Conservation (phyloP, 2,888 invertebrate species). For the Patella caerulea region DNA sequence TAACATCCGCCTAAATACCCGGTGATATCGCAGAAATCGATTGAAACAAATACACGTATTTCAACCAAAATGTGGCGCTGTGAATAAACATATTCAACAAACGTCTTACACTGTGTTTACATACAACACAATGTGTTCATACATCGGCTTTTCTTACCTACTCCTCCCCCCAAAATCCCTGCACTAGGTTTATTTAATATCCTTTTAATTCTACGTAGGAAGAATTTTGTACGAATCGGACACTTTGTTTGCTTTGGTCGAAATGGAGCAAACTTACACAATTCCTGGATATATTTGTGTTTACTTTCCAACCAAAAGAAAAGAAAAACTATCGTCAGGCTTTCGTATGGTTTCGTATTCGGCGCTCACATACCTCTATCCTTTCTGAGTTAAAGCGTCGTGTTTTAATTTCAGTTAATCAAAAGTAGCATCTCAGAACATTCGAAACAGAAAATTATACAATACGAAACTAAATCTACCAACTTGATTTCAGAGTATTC, state of each 20-base stretch:
- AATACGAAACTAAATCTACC: too few species aligned
- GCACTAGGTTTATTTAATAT: not conserved
- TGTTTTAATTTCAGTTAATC: too few species aligned
- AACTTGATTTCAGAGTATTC: too few species aligned
- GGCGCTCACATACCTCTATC: too few species aligned
- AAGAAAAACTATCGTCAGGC: too few species aligned
- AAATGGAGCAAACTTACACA: constrained; percentile 5
- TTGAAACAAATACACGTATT: not conserved
- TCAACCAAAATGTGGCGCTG: not conserved
- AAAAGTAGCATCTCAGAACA: too few species aligned
- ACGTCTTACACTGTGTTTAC: not conserved
- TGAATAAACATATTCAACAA: not conserved
- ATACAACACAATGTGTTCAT: not conserved
- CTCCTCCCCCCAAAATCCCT: not conserved
- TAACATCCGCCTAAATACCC: too few species aligned
- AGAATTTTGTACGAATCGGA: not conserved
- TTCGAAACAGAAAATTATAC: too few species aligned
- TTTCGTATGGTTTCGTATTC: too few species aligned
- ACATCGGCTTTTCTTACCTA: not conserved
- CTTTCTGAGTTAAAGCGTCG: too few species aligned
- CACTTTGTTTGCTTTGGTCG: constrained; percentile 1
- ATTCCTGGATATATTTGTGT: not conserved
- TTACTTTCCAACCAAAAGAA: not conserved
- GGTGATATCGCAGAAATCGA: too few species aligned
- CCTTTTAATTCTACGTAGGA: not conserved